Base-by-base conservation (phyloP, 2,888 invertebrate species). In the Chaitophorus viminalis region DNA sequence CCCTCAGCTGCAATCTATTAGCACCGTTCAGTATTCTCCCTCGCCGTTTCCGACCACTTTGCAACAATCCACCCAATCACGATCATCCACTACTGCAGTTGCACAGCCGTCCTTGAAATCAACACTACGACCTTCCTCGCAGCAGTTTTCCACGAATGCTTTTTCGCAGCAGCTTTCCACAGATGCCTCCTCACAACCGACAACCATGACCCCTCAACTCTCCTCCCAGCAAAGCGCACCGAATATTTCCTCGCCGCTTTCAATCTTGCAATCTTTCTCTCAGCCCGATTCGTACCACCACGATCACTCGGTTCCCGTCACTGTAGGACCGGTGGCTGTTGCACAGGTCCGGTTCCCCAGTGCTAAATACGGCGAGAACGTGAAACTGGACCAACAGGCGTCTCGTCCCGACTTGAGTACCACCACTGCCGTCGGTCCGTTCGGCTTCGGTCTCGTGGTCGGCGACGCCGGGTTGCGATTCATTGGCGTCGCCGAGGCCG, bases 371-470 rank as follows among this genome's bases (percentile, higher is more conserved):
- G 60, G 60, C 31, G 86, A 87, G 25, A 87, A 87, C 72, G 86
- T 87, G 60, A 87, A 87, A 9, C 39, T 87, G 60, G 86, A 87
- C 60, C 86, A 74, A 33, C 86, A 74, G 25, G 39, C 60, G 25
- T 29, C 70, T 29, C 29, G 54, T 36, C 25, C 60, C 52, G 72
- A 79, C 18, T 36, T n/a, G 11, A 21, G 25, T 39, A 14, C 54
- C 31, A 14, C 54, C 31, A 31, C 54, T 14, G 70, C 21, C 25
- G 60, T 54, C 18, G 86, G 39, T 14, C 72, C 70, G 25, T 86
- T 86, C 54, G 79, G 86, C 9, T 21, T 87, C 3, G 72, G 79
- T 1, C 33, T 79, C 11, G 70, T 33, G 33, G 54, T 87, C 31
- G 60, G 86, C 11, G 79, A 74, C 65, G 79, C 31, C n/a, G 78